Evolutionary conservation across 1,140 invertebrate species (phyloP), one percentile per base, ranked within the genome.

Genomic region (Pseudomyrmex cubaensis): DNA sequence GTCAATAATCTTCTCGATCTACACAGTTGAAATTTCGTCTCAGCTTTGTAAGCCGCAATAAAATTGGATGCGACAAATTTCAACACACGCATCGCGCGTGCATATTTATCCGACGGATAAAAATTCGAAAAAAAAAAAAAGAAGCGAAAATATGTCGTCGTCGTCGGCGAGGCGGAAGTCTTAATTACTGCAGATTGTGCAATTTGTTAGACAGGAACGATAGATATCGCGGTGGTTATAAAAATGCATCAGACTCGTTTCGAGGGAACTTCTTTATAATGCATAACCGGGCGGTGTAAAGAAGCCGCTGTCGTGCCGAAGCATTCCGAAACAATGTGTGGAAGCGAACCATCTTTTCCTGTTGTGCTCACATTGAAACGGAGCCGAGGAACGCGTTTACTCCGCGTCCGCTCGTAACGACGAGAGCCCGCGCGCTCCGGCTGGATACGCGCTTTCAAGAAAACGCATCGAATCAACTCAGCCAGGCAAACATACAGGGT

Each of bases 301-400:
- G 76, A 80, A 70, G 61, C 66, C 17, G 44, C 44, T 72, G 76
- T 72, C 66, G 76, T 80, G 76, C 54, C 66, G 76, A 35, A 70
- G 73, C 78, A 74, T 83, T 84, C 86, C 83, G 87, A 90, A 88
- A 90, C 90, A 90, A 90, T 90, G 87, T 83, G 77, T 90, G 90
- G 90, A 90, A 90, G 85, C 87, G 85, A 90, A 88, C 88, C 90
- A 90, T 90, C 87, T 89, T 90, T 90, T 90, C 86, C 90, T 90
- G 87, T 74, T 86, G 75, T 70, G 66, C 69, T 69, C 57, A 64
- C 74, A 54, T 78, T 78, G 77, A 83, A 85, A 76, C 82, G 86
- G 22, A 88, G 76, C 82, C 67, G 76, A 88, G 67, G 74, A 62
- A 80, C 67, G 78, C 69, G 70, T 17, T 20, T 20, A 12, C 20